Conservation (phyloP, 2,113 vertebrate genomes). For the Neofelis nebulosa region DNA sequence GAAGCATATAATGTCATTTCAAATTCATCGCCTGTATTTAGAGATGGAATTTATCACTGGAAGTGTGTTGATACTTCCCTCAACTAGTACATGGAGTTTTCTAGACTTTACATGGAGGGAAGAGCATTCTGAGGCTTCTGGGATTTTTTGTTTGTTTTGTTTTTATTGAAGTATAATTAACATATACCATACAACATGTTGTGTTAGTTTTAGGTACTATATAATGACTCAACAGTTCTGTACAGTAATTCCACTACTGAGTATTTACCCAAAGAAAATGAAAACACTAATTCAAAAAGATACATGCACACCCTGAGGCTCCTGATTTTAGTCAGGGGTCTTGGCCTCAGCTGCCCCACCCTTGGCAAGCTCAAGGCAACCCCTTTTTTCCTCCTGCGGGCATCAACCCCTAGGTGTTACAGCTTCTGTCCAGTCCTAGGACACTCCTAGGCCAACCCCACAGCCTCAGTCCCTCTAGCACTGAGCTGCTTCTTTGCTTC, state of each 20-base stretch:
- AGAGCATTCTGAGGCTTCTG: neutral
- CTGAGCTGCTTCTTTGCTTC: neutral
- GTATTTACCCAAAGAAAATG: neutral
- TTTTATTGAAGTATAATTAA: neutral
- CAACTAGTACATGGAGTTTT: neutral
- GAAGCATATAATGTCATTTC: neutral
- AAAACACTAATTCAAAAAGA: neutral
- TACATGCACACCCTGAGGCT: neutral
- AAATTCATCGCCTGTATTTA: neutral
- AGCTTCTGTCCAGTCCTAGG: neutral
- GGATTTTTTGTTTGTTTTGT: neutral
- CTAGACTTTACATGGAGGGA: neutral
- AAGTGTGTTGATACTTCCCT: neutral
- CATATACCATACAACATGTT: neutral
- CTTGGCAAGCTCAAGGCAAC: neutral
- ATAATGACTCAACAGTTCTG: neutral
- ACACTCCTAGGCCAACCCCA: neutral
- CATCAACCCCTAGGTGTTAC: rapidly evolving
- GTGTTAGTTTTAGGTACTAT: neutral
- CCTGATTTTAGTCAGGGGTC: neutral
- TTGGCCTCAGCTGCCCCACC: neutral
- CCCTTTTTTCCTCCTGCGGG: neutral
- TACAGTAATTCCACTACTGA: neutral
- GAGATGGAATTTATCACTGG: neutral
- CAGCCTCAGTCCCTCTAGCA: neutral